Evolutionary conservation across 35 echinoderm and acorn worm species (phyloP).

Genomic region (Patiria miniata): DNA sequence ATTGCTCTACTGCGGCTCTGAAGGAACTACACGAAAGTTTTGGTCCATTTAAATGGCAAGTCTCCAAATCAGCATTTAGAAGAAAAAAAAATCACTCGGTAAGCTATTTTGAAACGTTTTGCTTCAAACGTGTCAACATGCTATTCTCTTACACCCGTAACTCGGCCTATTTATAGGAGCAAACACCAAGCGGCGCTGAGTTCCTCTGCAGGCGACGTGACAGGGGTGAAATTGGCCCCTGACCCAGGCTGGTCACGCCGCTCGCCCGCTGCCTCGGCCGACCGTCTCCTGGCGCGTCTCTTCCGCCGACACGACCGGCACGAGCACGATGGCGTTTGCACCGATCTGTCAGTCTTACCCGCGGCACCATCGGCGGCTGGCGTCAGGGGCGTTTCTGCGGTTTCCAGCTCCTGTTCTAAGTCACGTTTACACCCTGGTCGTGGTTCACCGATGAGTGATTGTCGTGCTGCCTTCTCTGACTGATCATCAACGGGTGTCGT

Average conservation of each 20-base stretch:
- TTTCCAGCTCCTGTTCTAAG: not conserved
- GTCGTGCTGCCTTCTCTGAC: not conserved
- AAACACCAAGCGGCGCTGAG: slow-evolving; percentile 1
- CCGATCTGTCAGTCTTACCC: not conserved
- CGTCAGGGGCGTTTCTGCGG: not conserved
- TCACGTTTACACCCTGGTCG: not conserved
- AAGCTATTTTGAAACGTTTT: no score
- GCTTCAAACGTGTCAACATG: no score
- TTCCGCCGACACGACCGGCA: slow-evolving; percentile 1
- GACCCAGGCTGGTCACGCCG: not conserved
- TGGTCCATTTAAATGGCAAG: no score
- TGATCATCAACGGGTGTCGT: not conserved
- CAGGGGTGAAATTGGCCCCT: not conserved
- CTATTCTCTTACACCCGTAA: no score
- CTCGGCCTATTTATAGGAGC: not conserved
- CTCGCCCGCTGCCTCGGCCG: not conserved
- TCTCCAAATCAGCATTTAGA: no score
- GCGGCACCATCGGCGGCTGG: not conserved
- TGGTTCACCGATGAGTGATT: not conserved
- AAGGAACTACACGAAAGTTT: no score
- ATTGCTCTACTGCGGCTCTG: no score
- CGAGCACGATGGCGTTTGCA: not conserved
- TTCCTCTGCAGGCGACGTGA: not conserved
- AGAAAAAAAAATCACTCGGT: no score
- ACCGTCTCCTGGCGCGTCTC: not conserved